phyloP scores from a whole-genome alignment of 2,113 vertebrate genomes.

The Poeciliopsis retropinna region DNA sequence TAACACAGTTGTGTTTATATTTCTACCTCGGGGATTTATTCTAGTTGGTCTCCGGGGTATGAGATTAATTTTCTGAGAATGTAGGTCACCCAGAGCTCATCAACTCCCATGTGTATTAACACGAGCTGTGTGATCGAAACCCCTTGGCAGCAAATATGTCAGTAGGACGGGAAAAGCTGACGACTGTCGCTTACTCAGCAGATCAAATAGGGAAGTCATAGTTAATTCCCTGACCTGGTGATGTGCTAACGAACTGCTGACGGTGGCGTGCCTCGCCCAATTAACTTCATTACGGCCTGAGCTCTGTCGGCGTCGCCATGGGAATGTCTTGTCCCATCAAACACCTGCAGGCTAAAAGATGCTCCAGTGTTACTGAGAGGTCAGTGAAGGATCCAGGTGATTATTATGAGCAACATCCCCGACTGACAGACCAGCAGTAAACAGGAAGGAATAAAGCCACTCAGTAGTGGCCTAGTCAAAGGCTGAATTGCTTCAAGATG shows the following conservation, averaged over 20 bases:
- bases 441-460: no score
- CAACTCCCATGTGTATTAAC: slow-evolving; percentile 39
- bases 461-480: no score
- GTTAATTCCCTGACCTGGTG: slow-evolving; percentile 37
- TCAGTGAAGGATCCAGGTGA: neutral
- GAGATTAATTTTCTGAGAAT: neutral
- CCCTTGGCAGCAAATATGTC: no score
- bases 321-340: neutral
- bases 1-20: no score
- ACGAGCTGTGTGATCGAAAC: slow-evolving; percentile 31
- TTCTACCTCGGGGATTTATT: neutral
- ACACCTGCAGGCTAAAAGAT: neutral
- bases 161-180: neutral
- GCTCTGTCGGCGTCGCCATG: neutral
- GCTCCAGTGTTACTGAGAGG: no score
- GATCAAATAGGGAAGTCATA: neutral
- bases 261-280: slow-evolving; percentile 28
- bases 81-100: slow-evolving; percentile 27
- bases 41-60: neutral
- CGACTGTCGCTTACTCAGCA: neutral
- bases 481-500: no score
- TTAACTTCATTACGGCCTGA: slow-evolving; percentile 38
- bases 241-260: slow-evolving; percentile 49
- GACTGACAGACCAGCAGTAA: no score
- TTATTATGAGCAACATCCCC: neutral